These are phyloP conservation scores for Halocynthia roretzi DNA, from an alignment of 23 tunicate genomes.

Conservation along the genomic window DNA sequence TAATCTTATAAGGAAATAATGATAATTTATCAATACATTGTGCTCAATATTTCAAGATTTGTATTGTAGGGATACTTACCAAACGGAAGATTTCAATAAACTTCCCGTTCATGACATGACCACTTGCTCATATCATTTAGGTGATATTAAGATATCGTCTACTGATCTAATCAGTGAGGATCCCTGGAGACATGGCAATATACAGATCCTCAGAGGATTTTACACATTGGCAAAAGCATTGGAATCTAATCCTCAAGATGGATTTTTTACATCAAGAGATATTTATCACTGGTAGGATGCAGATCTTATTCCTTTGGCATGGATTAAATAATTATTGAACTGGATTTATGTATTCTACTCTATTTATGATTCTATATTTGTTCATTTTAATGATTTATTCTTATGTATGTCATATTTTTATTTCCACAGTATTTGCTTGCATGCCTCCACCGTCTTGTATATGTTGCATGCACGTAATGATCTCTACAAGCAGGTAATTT, in stretches of 20 bases:
- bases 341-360: not conserved
- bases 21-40: no score
- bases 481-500: conserved; percentile 53
- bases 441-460: conserved; percentile 56
- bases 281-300: conserved; percentile 66
- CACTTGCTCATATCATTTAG: not conserved
- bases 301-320: not conserved
- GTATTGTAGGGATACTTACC: no score
- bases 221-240: conserved; percentile 42
- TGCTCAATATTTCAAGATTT: no score
- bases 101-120: no score
- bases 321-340: not conserved
- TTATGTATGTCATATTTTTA: not conserved
- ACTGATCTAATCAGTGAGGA: conserved; percentile 58
- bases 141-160: conserved; percentile 9
- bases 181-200: conserved; percentile 43
- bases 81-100: no score
- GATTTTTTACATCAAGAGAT: conserved; percentile 50
- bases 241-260: conserved; percentile 34
- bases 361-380: not conserved
- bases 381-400: no score
- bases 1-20: no score
- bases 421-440: conserved; percentile 57
- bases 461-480: conserved; percentile 47
- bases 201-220: conserved; percentile 38